Evolutionary conservation across 2,888 invertebrate species (phyloP).

Genomic region (Dicranocentrus wangi): DNA sequence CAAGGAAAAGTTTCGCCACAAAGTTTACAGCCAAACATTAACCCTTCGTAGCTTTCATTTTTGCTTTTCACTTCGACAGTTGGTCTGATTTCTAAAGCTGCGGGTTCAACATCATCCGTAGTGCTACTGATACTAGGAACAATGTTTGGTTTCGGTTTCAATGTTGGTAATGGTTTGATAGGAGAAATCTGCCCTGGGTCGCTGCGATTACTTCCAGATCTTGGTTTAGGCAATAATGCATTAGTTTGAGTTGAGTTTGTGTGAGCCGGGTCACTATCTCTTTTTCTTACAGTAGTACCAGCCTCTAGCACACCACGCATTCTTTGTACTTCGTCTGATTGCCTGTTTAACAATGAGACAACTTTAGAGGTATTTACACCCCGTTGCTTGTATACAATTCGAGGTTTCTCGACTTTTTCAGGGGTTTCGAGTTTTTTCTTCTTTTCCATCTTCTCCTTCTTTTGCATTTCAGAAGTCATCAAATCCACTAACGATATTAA

Average conservation of each 20-base stretch:
- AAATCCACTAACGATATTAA: conserved; percentile 9
- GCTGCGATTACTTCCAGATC: not conserved
- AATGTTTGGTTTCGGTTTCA: not conserved
- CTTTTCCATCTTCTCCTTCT: conserved; percentile 14
- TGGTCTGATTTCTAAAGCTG: no score
- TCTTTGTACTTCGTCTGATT: not conserved
- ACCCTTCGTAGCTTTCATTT: not conserved
- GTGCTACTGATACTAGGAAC: no score
- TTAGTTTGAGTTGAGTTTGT: not conserved
- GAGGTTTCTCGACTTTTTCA: not conserved
- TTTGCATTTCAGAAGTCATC: not conserved
- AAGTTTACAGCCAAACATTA: conserved; percentile 9
- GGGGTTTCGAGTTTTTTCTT: no score
- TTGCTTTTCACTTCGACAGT: not conserved
- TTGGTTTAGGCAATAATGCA: not conserved
- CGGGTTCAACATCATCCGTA: no score
- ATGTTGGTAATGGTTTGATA: no score
- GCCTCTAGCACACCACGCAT: not conserved
- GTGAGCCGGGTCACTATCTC: not conserved
- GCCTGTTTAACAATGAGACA: not conserved
- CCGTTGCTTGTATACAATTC: conserved; percentile 1
- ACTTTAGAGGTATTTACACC: not conserved
- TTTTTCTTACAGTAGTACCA: not conserved
- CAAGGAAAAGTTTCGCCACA: conserved; percentile 18
- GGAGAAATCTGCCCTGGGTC: not conserved